phyloP scores from a whole-genome alignment of 64 coral and sea anemone species.

The Actinia equina region DNA sequence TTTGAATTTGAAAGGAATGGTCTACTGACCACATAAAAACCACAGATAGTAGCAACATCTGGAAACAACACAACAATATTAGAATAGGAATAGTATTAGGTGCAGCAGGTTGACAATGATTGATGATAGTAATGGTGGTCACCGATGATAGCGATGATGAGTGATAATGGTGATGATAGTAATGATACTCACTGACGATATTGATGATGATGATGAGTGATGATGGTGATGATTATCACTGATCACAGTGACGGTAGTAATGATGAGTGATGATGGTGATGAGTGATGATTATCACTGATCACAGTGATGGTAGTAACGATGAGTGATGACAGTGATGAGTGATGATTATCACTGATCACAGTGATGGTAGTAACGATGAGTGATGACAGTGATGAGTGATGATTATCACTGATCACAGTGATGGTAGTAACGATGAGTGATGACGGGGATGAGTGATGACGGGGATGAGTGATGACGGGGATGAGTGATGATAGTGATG shows the following conservation, averaged over 20 bases:
- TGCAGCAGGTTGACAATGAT: no score
- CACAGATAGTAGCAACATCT: constrained; percentile 87
- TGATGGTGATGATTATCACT: neutral
- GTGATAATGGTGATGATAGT: no score
- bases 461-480: no score
- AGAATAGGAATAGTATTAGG: neutral
- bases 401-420: no score
- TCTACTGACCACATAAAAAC: constrained; percentile 84
- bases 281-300: no score
- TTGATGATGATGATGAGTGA: neutral
- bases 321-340: neutral
- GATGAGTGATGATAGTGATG: neutral
- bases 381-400: no score
- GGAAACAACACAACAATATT: neutral
- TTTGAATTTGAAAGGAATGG: constrained; percentile 69
- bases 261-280: neutral
- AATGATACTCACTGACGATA: no score
- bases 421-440: neutral
- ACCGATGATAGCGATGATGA: no score
- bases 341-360: neutral
- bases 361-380: no score
- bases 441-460: neutral
- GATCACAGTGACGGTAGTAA: no score
- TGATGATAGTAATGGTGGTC: no score
- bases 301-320: neutral